Evolutionary conservation across 2,113 vertebrate genomes (phyloP).

Genomic region (Climacteris rufus): DNA sequence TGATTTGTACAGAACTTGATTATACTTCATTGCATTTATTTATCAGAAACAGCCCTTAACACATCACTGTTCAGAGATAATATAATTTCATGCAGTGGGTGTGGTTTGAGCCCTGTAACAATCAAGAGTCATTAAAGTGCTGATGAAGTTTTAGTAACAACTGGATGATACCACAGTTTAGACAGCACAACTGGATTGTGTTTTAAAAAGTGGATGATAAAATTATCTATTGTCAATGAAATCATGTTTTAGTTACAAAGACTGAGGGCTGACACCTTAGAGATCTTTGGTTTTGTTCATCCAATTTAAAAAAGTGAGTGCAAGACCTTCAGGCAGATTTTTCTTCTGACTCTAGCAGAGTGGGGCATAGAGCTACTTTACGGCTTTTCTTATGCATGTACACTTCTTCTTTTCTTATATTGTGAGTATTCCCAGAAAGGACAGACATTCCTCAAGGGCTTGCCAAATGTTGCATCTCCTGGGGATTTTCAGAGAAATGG

Average conservation of each 20-base stretch:
- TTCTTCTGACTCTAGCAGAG: neutral
- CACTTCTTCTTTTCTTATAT: neutral
- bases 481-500: neutral
- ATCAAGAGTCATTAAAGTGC: neutral
- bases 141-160: neutral
- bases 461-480: neutral
- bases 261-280: neutral
- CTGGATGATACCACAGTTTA: neutral
- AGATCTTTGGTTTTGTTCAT: neutral
- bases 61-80: neutral
- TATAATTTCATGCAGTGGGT: neutral
- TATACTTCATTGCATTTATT: neutral
- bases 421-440: neutral
- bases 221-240: neutral
- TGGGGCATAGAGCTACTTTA: neutral
- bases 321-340: neutral
- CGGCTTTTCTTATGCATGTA: neutral
- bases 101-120: neutral
- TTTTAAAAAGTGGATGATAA: neutral
- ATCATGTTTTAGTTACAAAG: neutral
- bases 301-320: neutral
- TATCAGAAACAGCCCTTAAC: neutral
- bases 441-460: slow-evolving; percentile 11
- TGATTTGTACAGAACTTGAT: neutral
- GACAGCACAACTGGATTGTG: neutral